Evolutionary conservation across 1,140 invertebrate genomes (phyloP).

Genomic region (Megalopta genalis): DNA sequence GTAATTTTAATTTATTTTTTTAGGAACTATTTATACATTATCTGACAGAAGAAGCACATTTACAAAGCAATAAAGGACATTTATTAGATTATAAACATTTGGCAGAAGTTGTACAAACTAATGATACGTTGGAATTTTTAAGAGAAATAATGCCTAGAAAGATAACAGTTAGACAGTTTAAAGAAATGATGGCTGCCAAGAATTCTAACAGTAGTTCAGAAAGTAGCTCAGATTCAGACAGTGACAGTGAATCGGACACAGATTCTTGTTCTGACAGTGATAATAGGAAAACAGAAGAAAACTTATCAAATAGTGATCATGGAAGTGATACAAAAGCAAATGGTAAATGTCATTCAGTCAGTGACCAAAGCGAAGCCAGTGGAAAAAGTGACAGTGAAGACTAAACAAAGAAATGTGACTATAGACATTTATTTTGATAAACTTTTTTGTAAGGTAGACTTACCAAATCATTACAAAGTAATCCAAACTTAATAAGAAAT

Average conservation of each 20-base stretch:
- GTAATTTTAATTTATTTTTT: constrained; percentile 26
- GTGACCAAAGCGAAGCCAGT: constrained; percentile 69
- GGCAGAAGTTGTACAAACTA: constrained; percentile 84
- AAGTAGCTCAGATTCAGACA: constrained; percentile 76
- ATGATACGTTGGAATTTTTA: constrained; percentile 84
- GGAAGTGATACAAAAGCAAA: constrained; percentile 70
- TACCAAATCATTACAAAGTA: constrained; percentile 20
- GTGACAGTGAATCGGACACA: constrained; percentile 57
- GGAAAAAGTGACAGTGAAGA: constrained; percentile 72
- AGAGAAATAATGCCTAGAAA: constrained; percentile 87
- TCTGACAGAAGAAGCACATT: constrained; percentile 83
- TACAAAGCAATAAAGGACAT: constrained; percentile 74
- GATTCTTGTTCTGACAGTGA: constrained; percentile 41
- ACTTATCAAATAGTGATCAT: constrained; percentile 57
- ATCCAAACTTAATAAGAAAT: background rate
- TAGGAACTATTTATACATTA: constrained; percentile 86
- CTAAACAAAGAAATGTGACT: constrained; percentile 58
- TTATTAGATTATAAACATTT: constrained; percentile 85
- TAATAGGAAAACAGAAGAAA: constrained; percentile 56
- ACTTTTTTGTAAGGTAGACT: background rate
- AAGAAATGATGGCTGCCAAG: constrained; percentile 84
- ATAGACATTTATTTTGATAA: background rate
- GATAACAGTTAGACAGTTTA: constrained; percentile 85
- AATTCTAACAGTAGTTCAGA: constrained; percentile 68
- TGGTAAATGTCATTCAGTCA: constrained; percentile 65